Base-by-base conservation (phyloP, 2,113 vertebrate species). In the Lampris incognitus region DNA sequence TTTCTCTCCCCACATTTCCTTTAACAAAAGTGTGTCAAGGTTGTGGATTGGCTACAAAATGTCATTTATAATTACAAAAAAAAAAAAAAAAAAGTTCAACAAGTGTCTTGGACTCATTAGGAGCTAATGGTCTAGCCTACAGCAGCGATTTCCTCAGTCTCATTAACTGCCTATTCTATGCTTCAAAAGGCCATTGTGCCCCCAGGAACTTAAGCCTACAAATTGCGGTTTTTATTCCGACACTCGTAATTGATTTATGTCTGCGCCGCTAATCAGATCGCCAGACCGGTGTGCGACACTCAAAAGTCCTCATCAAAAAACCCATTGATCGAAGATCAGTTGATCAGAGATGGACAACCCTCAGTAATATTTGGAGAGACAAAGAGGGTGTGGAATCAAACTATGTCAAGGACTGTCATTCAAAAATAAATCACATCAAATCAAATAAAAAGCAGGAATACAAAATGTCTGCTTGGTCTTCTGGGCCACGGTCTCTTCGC, bases 391-490 rank as follows among this genome's bases (percentile, higher is more conserved):
- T 1, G 10, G 7, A 5, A 64, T 74, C 71, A 66, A 82, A 87
- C 38, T n/a, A 66, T 90, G 75, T 89, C 89, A 91, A 90, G 92
- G 87, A 86, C 89, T 92, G 79, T 88, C 88, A 86, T 86, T 75
- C 24, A 24, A 24, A 24, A 24, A 24, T 24, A 24, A 24, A 24
- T 24, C 24, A 24, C 24, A 24, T 24, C 24, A 24, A 24, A 24
- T 24, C 24, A 24, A 24, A 24, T 24, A 24, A 24, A 81, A 79
- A 82, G 75, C 62, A 68, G 87, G 76, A 75, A 57, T 24, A 24
- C 24, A 48, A 88, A 88, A 82, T 88, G 88, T 40, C 10, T 66
- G n/a, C 52, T 42, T 13, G 36, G 38, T 63, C 72, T 87, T 58
- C 75, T 10, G 78, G 78, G 71, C 74, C 3, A 56, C 83, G 72